phyloP scores from a whole-genome alignment of 2,888 invertebrate species.

The Ditylenchus weischeri region DNA sequence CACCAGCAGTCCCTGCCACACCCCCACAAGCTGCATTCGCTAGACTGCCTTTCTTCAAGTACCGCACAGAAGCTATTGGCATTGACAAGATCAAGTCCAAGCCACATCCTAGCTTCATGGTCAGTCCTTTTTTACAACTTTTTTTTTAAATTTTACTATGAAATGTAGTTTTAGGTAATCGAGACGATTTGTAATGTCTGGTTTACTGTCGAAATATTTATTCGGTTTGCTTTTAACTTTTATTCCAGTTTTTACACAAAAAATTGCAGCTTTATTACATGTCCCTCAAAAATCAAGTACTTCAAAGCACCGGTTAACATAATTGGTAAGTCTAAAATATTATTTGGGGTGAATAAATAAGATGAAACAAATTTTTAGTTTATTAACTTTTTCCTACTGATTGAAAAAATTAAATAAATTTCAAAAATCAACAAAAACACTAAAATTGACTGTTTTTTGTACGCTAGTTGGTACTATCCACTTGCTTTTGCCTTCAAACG shows the following conservation, averaged over 20 bases:
- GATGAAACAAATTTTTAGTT: too few relatives aligned
- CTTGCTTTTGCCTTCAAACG: too few relatives aligned
- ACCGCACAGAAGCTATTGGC: constrained; percentile 42
- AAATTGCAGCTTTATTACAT: constrained; percentile 70
- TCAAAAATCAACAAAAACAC: too few relatives aligned
- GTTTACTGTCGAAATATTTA: constrained; percentile 85
- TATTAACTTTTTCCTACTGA: too few relatives aligned
- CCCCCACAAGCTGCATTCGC: constrained; percentile 8
- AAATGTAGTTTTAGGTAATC: constrained; percentile 68
- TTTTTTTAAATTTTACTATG: neutral
- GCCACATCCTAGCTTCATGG: constrained; percentile 55
- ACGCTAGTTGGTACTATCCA: too few relatives aligned
- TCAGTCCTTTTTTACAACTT: constrained; percentile 20
- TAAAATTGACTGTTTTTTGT: too few relatives aligned
- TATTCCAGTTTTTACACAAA: neutral
- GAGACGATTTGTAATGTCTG: constrained; percentile 95
- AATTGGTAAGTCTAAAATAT: constrained; percentile 67
- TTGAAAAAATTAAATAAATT: too few relatives aligned
- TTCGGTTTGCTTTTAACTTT: constrained; percentile 62
- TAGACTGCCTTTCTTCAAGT: constrained; percentile 34
- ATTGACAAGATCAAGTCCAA: constrained; percentile 53
- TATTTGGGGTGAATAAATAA: too few relatives aligned
- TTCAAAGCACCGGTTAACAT: constrained; percentile 78
- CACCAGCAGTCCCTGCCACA: constrained; percentile 5
- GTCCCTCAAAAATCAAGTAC: constrained; percentile 78